These are phyloP conservation scores for Drosophila parvula DNA, from an alignment of 1,140 invertebrate species.

Conservation along the genomic window DNA sequence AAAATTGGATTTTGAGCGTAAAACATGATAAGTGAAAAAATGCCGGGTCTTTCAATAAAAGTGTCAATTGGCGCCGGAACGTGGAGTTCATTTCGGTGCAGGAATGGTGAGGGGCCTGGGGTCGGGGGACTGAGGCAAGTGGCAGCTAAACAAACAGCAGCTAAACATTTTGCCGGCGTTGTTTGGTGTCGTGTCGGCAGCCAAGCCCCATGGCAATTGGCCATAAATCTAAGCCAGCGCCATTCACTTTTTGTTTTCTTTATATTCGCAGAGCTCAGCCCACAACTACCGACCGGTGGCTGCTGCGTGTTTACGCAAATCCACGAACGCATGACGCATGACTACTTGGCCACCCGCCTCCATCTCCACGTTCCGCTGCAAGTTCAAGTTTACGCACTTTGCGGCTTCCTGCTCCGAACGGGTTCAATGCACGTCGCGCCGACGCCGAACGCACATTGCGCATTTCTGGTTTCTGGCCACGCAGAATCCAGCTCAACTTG, in stretches of 20 bases:
- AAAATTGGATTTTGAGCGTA: conserved; percentile 28
- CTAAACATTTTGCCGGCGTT: conserved; percentile 60
- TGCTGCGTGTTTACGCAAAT: conserved; percentile 54
- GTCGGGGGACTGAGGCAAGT: conserved; percentile 13
- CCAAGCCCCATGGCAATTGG: conserved; percentile 76
- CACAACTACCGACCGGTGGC: conserved; percentile 12
- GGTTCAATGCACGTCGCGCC: conserved; percentile 51
- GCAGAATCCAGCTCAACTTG: conserved; percentile 55
- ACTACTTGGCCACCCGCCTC: conserved; percentile 35
- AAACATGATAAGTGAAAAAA: conserved; percentile 50
- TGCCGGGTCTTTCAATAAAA: conserved; percentile 50
- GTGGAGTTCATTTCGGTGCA: background rate
- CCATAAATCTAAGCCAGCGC: conserved; percentile 70
- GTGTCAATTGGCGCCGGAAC: conserved; percentile 53
- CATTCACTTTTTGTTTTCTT: conserved; percentile 71
- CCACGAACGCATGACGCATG: conserved; percentile 57
- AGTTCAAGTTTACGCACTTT: conserved; percentile 77
- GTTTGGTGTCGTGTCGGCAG: conserved; percentile 76
- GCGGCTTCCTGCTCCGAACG: conserved; percentile 56
- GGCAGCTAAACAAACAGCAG: conserved; percentile 55
- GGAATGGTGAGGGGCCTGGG: background rate
- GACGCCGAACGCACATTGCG: conserved; percentile 48
- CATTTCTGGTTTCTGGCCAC: conserved; percentile 44
- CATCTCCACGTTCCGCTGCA: conserved; percentile 20
- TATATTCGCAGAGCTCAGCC: background rate